Evolutionary conservation across 2,113 vertebrate genomes (phyloP).

Genomic region (Otis tarda): DNA sequence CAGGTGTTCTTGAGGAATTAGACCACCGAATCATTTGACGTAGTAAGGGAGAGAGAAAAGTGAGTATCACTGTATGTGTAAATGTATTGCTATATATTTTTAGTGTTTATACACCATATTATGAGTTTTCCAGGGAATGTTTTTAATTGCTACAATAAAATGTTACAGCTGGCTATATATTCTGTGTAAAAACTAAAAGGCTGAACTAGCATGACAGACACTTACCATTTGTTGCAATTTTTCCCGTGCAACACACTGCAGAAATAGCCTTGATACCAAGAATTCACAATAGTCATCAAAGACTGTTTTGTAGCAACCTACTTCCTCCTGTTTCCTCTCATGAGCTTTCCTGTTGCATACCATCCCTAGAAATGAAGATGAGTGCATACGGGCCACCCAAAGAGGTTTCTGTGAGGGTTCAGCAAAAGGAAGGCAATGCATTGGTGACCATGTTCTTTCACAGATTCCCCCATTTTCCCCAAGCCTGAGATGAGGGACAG

Average conservation of each 20-base stretch:
- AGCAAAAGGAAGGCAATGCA: not conserved
- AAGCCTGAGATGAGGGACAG: not conserved
- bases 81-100: not conserved
- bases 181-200: not conserved
- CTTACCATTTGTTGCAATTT: not conserved
- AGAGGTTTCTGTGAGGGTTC: not conserved
- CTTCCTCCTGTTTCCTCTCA: not conserved
- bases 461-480: not conserved
- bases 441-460: not conserved
- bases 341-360: not conserved
- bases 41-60: not conserved
- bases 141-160: constrained; percentile 41
- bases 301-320: not conserved
- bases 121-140: constrained; percentile 10
- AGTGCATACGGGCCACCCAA: not conserved
- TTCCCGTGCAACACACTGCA: not conserved
- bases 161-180: not conserved
- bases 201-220: not conserved
- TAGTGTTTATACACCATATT: not conserved
- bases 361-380: not conserved
- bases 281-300: not conserved
- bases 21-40: not conserved
- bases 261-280: not conserved
- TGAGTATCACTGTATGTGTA: not conserved
- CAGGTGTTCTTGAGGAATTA: not conserved